Percentiles rank a stretch among this genome's conserved stretches.
Conservation (phyloP, 2,113 vertebrate genomes). For the Sebastes schlegelii region DNA sequence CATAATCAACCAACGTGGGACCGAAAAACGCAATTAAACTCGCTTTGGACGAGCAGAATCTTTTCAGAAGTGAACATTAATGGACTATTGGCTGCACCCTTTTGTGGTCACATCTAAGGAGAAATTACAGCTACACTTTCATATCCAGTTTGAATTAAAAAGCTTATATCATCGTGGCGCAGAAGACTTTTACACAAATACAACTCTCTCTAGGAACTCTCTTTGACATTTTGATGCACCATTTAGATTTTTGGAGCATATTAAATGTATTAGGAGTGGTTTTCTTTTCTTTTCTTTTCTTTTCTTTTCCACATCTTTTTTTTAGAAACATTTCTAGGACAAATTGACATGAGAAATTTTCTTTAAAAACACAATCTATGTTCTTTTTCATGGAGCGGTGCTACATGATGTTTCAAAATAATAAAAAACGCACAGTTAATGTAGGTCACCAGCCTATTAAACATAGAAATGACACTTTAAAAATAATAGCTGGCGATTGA, state of each 20-base stretch:
- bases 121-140: constrained; percentile 68
- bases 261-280: too few species aligned
- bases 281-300: too few species aligned
- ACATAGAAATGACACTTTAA: not conserved
- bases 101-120: constrained; percentile 73
- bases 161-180: constrained; percentile 10
- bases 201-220: too few species aligned
- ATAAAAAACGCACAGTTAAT: not conserved
- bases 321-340: too few species aligned
- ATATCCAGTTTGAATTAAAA: constrained; percentile 58
- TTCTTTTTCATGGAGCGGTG: constrained; percentile 1
- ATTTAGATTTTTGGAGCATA: too few species aligned
- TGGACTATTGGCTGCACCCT: constrained; percentile 75
- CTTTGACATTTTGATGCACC: too few species aligned
- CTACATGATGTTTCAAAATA: constrained; percentile 19
- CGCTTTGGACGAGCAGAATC: constrained; percentile 81
- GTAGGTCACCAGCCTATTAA: not conserved
- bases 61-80: constrained; percentile 81
- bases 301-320: too few species aligned
- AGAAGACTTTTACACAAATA: too few species aligned
- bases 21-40: constrained; percentile 89
- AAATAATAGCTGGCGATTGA: not conserved
- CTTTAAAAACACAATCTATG: too few species aligned
- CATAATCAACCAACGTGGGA: constrained; percentile 87
- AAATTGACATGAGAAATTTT: too few species aligned